Conservation (phyloP, 2,888 invertebrate genomes). For the Pammene fasciana region DNA sequence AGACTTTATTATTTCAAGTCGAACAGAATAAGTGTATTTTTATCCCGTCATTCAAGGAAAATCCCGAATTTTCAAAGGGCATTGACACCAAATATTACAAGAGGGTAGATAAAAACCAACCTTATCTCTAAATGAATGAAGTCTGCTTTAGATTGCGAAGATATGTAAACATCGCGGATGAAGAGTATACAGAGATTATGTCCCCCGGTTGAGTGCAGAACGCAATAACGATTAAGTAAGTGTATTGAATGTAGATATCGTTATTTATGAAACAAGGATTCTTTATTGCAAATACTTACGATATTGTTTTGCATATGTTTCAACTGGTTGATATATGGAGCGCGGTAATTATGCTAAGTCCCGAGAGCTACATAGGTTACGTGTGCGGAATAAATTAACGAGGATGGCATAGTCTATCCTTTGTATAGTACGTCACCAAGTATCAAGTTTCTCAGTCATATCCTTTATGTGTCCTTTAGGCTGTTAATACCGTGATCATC, state of each 20-base stretch:
- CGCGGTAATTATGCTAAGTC: conserved; percentile 32
- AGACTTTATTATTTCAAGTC: not conserved
- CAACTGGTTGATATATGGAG: conserved; percentile 11
- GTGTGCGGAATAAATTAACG: conserved; percentile 28
- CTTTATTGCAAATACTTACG: conserved; percentile 9
- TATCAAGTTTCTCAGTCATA: not conserved
- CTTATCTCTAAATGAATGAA: conserved; percentile 4
- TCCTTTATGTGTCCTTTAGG: not conserved
- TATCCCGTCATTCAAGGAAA: not conserved
- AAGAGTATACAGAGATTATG: conserved; percentile 13
- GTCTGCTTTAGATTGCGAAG: conserved; percentile 4
- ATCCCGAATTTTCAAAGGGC: not conserved
- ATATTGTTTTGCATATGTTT: conserved; percentile 21
- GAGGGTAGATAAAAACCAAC: not conserved
- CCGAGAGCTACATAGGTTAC: conserved; percentile 20
- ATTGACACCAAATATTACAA: not conserved
- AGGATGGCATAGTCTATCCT: conserved; percentile 7
- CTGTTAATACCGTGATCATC: not conserved
- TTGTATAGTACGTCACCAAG: conserved; percentile 1
- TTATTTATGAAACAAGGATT: conserved; percentile 9
- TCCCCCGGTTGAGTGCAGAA: conserved; percentile 24
- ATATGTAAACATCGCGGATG: not conserved
- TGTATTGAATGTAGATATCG: conserved; percentile 22
- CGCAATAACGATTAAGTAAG: conserved; percentile 27
- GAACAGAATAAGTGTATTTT: not conserved